Conservation (phyloP, 2,113 vertebrate species). For the Ariopsis seemanni region DNA sequence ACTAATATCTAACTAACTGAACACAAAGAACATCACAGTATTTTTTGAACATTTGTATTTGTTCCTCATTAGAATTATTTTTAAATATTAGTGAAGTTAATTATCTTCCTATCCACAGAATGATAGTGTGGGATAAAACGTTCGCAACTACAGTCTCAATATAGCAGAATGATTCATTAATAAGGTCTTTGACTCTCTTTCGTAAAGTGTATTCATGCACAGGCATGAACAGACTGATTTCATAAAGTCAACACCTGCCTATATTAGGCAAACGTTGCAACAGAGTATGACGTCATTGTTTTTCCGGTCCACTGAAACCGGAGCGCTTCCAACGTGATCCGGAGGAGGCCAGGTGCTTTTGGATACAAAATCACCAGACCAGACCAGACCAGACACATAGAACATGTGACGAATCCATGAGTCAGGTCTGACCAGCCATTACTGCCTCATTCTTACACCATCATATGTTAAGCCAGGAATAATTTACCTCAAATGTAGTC, state of each 20-base stretch:
- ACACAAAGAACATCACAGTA: background rate
- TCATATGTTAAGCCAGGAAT: background rate
- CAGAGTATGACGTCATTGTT: constrained; percentile 6
- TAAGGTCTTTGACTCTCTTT: background rate
- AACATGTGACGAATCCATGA: background rate
- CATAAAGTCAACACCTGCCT: constrained; percentile 24
- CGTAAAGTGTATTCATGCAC: background rate
- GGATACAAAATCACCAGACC: constrained; percentile 8
- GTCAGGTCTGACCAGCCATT: background rate
- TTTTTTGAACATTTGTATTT: background rate
- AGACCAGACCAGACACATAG: constrained; percentile 10
- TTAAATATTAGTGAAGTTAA: background rate
- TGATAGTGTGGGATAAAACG: background rate
- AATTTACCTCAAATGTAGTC: background rate
- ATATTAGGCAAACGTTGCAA: background rate
- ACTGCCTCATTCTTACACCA: background rate
- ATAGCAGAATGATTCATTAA: background rate
- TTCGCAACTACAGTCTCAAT: background rate
- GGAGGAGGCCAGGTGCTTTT: background rate
- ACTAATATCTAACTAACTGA: background rate
- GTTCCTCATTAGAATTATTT: background rate
- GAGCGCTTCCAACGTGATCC: background rate
- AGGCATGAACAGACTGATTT: background rate
- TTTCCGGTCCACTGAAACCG: background rate
- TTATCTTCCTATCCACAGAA: background rate